Base-by-base conservation (phyloP, 2,888 invertebrate species). In the Troilus luridus region DNA sequence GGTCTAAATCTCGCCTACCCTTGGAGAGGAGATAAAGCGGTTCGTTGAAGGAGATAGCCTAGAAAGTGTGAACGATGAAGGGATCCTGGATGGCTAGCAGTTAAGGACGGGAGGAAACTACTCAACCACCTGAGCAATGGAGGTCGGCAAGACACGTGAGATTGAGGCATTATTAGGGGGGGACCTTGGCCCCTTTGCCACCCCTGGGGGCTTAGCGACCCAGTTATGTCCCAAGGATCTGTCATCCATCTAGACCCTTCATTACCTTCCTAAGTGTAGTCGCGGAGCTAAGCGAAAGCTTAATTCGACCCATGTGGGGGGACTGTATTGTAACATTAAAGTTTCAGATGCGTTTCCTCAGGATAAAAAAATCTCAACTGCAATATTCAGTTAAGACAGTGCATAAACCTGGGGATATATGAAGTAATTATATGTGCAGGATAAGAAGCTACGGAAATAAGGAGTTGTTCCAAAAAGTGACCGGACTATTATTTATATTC, bases 61-160 rank as follows among this genome's bases (percentile, higher is more conserved):
- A n/a, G 64, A 64, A 21, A 64, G 21, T 12, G 64, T 21, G 21
- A 64, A n/a, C 2, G 64, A n/a, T 21, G n/a, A 64, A 64, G 64
- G 11, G 67, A 24, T 24, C 24, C 10, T 24, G n/a, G 41, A 41
- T 11, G 27, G 77, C 24, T 77, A 77, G 8, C 41, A 41, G 54
- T 81, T 81, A 81, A 21, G 27, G 41, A 19, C 17, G 81, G 54
- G 81, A 19, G 1, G 54, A 19, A 54, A 81, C 81, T 41, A 41
- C 41, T 41, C 41, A 41, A 41, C 41, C 41, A 41, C 54, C 81
- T 81, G 54, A 11, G 81, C 19, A 19, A 5, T 10, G 54, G 54
- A 81, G 81, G 81, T 41, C 81, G 54, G 5, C 19, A 81, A 41
- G 54, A 81, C 81, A 81, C 81, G 81, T 81, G 81, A 81, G 81